Base-by-base conservation (phyloP, 1,140 invertebrate species). In the Lepeophtheirus salmonis region DNA sequence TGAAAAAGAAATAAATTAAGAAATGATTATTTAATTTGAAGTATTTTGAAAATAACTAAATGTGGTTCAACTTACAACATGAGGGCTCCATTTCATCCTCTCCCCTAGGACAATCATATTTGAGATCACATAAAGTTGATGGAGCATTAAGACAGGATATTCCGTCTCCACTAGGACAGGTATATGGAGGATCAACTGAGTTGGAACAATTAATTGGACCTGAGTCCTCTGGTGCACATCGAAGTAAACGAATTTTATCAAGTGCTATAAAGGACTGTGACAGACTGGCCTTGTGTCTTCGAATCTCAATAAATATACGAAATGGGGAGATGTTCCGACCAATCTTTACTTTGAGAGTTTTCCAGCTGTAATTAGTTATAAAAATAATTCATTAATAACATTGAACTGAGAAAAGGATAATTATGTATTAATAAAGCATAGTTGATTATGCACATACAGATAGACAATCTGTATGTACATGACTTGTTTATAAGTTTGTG, bases 71-170 rank as follows among this genome's bases (percentile, higher is more conserved):
- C 55, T 57, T 30, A 57, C 55, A 14, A 17, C 55, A 57, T 14
- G 26, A 2, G 16, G 22, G 23, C 17, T 57, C 55, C 13, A 23
- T 30, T 57, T 57, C 55, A 41, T 57, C 55, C 3, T 57, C 16
- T 14, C 55, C 55, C 16, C 55, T 16, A 13, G 55, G 55, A 48
- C 55, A 57, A 48, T 57, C 55, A 24, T 12, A 17, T 18, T 57
- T 24, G 26, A 57, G 55, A 57, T 57, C 55, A 57, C 55, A 57
- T n/a, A 57, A 23, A 4, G 26, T 30, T 30, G 55, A 57, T 17
- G 55, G 23, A 18, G 23, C 55, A 50, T 24, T 16, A 13, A 57
- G 16, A 30, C 55, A 57, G 26, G 55, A 25, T 12, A 57, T 25
- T 6, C 55, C 55, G 3, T 57, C 23, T 16, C 23, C 55, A 24